Percentiles rank a stretch among this genome's conserved stretches.
Conservation (phyloP, 2,113 vertebrate species). For the Callithrix jacchus region DNA sequence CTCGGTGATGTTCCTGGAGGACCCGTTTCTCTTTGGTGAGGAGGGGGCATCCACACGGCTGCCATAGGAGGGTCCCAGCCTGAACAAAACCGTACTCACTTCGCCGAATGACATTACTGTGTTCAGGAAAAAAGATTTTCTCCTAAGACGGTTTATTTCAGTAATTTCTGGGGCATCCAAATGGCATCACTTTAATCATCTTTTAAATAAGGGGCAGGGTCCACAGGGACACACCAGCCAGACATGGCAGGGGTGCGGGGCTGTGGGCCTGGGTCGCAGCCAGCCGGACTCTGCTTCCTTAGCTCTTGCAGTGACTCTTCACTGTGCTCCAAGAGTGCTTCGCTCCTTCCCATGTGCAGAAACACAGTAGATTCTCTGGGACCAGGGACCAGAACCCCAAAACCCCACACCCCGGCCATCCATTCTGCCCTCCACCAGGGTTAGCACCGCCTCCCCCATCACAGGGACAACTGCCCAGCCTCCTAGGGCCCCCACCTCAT, state of each 20-base stretch:
- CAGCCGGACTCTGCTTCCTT: rapidly evolving
- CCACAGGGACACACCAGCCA: rapidly evolving
- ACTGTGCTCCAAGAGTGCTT: rapidly evolving
- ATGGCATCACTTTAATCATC: not conserved
- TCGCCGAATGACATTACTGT: not conserved
- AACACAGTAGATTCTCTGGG: not conserved
- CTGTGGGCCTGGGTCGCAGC: rapidly evolving
- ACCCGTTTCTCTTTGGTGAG: rapidly evolving
- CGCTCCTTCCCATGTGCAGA: rapidly evolving
- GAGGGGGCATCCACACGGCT: not conserved
- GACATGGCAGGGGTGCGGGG: rapidly evolving
- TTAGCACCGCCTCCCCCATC: no score
- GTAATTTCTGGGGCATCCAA: not conserved
- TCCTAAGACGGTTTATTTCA: not conserved
- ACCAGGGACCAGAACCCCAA: not conserved
- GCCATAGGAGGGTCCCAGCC: not conserved
- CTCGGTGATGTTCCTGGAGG: not conserved
- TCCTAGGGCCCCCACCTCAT: not conserved
- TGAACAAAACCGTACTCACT: not conserved
- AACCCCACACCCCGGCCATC: not conserved
- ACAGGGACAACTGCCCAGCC: not conserved
- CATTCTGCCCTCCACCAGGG: not conserved
- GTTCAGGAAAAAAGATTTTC: not conserved
- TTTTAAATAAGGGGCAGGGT: rapidly evolving
- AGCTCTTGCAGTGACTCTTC: rapidly evolving